Evolutionary conservation across 2,113 vertebrate species (phyloP).

Genomic region (Acinonyx jubatus): DNA sequence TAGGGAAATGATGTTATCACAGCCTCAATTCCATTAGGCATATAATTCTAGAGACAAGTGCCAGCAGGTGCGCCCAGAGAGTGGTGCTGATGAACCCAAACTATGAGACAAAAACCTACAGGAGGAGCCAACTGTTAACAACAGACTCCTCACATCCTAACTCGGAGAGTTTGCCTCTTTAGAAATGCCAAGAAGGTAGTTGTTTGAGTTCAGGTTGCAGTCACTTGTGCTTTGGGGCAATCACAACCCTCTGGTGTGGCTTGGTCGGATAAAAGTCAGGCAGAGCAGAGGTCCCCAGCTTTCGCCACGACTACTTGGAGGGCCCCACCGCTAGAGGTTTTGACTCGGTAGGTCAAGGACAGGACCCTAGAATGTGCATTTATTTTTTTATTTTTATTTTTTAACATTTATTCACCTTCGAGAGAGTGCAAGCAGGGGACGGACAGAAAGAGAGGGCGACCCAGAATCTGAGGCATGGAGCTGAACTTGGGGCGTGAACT

Average conservation of each 20-base stretch:
- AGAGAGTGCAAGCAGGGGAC: too few species aligned
- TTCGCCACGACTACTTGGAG: rapidly evolving
- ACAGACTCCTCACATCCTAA: background rate
- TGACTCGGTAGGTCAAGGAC: rapidly evolving
- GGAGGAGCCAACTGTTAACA: background rate
- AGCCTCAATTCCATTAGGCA: background rate
- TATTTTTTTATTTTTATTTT: too few species aligned
- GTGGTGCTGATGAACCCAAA: rapidly evolving
- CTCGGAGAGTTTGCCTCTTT: background rate
- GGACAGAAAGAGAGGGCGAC: too few species aligned
- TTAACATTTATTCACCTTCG: too few species aligned
- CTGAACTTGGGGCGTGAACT: too few species aligned
- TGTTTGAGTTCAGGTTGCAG: background rate
- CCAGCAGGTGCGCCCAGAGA: background rate
- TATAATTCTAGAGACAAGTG: background rate
- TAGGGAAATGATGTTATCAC: background rate
- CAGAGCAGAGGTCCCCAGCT: too few species aligned
- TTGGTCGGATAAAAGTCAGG: background rate
- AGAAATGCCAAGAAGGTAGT: background rate
- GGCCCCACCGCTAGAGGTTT: too few species aligned
- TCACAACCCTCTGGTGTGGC: too few species aligned
- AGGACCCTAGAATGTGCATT: rapidly evolving
- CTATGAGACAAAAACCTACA: background rate
- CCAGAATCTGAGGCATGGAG: too few species aligned
- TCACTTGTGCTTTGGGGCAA: background rate